These are phyloP conservation scores for Pristionchus fissidentatus DNA, from an alignment of 2,888 invertebrate genomes.

Conservation along the genomic window DNA sequence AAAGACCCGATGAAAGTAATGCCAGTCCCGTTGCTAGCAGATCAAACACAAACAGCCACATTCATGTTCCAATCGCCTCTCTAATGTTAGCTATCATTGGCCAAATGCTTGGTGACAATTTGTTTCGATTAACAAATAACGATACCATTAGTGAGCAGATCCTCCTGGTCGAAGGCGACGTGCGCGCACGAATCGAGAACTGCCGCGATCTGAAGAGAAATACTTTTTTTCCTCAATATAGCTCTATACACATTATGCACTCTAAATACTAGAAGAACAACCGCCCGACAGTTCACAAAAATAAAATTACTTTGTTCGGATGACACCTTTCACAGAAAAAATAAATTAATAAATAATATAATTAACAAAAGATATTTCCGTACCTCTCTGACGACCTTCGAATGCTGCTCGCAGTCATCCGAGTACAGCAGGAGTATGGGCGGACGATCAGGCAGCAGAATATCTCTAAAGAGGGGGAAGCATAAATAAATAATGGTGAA, in stretches of 20 bases:
- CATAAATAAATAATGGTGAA: not conserved
- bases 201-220: conserved; percentile 7
- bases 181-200: conserved; percentile 38
- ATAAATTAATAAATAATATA: too few relatives aligned
- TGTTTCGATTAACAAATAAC: not conserved
- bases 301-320: too few relatives aligned
- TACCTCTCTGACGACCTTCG: conserved; percentile 53
- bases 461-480: conserved; percentile 6
- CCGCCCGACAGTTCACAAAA: too few relatives aligned
- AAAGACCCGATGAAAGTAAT: not conserved
- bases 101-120: not conserved
- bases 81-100: not conserved
- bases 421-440: conserved; percentile 65
- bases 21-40: too few relatives aligned
- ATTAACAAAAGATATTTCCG: too few relatives aligned
- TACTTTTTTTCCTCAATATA: not conserved
- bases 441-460: conserved; percentile 50
- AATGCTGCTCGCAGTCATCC: conserved; percentile 66
- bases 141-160: conserved; percentile 43
- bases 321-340: too few relatives aligned
- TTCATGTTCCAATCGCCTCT: not conserved
- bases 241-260: too few relatives aligned
- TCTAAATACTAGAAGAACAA: too few relatives aligned
- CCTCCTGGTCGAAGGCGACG: conserved; percentile 38
- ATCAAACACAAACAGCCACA: not conserved